Conservation (phyloP, 1,140 invertebrate species). For the Spodoptera frugiperda region DNA sequence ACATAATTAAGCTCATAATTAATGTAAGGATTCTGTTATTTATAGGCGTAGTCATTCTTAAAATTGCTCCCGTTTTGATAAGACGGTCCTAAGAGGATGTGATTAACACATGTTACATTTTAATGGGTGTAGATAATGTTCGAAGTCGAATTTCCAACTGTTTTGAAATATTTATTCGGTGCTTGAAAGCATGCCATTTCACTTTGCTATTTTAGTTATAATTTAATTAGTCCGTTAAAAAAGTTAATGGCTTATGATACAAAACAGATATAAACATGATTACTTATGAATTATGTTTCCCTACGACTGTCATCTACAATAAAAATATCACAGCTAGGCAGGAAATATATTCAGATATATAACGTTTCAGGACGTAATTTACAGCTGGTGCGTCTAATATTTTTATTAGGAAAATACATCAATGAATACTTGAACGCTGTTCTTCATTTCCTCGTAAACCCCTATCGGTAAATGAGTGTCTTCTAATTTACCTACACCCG, state of each 20-base stretch:
- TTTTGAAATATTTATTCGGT: slow-evolving; percentile 26
- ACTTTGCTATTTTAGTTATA: slow-evolving; percentile 40
- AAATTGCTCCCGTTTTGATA: slow-evolving; percentile 81
- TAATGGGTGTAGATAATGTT: slow-evolving; percentile 71
- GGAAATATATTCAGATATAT: slow-evolving; percentile 69
- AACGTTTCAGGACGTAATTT: slow-evolving; percentile 68
- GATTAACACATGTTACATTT: slow-evolving; percentile 80
- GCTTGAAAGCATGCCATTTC: slow-evolving; percentile 19
- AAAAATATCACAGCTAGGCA: slow-evolving; percentile 67
- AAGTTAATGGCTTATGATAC: slow-evolving; percentile 40
- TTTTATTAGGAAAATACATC: slow-evolving; percentile 70
- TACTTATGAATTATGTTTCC: slow-evolving; percentile 74
- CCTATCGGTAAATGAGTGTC: slow-evolving; percentile 44
- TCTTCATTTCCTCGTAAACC: slow-evolving; percentile 56
- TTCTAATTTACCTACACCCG: slow-evolving; percentile 60
- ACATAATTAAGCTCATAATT: slow-evolving; percentile 85
- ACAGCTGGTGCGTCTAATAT: slow-evolving; percentile 67
- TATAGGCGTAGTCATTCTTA: slow-evolving; percentile 82
- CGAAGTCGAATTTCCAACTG: slow-evolving; percentile 50
- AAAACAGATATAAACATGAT: slow-evolving; percentile 64
- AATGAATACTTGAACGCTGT: slow-evolving; percentile 61
- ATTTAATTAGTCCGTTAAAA: slow-evolving; percentile 50
- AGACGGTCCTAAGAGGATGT: slow-evolving; percentile 68
- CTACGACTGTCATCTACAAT: slow-evolving; percentile 65
- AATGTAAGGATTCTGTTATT: slow-evolving; percentile 84